Evolutionary conservation across 2,797 vertebrate species (phyloP).

Genomic region (Clamator glandarius): DNA sequence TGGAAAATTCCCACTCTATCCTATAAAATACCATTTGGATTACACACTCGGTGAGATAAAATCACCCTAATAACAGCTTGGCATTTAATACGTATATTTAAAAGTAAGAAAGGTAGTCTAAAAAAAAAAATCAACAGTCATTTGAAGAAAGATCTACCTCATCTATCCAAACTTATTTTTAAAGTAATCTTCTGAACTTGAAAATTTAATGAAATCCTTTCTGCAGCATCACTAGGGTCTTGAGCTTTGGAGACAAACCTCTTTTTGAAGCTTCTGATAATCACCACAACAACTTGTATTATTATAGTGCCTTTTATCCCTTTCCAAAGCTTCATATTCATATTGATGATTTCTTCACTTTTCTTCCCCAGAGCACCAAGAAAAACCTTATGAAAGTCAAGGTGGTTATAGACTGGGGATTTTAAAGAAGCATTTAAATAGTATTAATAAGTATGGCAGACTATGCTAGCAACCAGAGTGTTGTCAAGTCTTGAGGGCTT

Average conservation of each 20-base stretch:
- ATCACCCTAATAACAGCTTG: not conserved
- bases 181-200: not conserved
- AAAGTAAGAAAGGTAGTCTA: not conserved
- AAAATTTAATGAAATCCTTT: not conserved
- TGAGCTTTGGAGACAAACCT: not conserved
- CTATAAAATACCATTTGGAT: not conserved
- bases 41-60: not conserved
- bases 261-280: not conserved
- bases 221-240: not conserved
- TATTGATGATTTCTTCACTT: not conserved
- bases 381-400: not conserved
- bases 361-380: not conserved
- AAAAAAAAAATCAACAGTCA: not conserved
- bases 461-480: not conserved
- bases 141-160: not conserved
- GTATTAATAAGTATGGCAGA: not conserved
- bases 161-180: not conserved
- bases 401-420: not conserved
- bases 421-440: not conserved
- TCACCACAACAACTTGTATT: not conserved
- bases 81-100: not conserved
- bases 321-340: not conserved
- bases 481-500: not conserved
- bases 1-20: not conserved
- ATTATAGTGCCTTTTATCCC: not conserved